Conservation (phyloP, 2,888 invertebrate species). For the Lithosia quadra region DNA sequence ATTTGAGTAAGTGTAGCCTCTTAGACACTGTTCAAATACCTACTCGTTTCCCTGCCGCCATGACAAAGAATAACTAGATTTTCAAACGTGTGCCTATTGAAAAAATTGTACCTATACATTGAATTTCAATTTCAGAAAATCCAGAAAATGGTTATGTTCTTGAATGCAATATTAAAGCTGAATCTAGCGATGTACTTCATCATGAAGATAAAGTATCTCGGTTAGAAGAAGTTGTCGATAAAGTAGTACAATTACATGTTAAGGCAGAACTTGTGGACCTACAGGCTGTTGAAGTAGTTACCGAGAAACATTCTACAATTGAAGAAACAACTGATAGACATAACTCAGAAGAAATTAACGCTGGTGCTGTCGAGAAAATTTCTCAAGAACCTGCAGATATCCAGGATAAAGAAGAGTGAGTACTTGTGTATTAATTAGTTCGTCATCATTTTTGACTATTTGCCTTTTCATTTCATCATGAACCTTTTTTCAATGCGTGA, state of each 20-base stretch:
- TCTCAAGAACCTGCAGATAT: constrained; percentile 15
- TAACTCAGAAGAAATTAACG: constrained; percentile 25
- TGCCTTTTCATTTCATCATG: too few species aligned
- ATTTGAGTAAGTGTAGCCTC: too few species aligned
- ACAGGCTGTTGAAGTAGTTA: constrained; percentile 20
- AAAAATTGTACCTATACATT: not conserved
- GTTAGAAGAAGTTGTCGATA: constrained; percentile 73
- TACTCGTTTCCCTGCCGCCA: too few species aligned
- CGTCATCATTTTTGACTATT: too few species aligned
- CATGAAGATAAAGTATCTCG: constrained; percentile 62
- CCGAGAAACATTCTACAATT: constrained; percentile 21
- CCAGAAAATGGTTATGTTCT: constrained; percentile 43
- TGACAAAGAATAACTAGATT: too few species aligned
- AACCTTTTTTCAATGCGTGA: too few species aligned
- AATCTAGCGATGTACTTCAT: constrained; percentile 28
- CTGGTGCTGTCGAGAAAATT: constrained; percentile 16
- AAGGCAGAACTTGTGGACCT: constrained; percentile 52
- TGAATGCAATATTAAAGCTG: constrained; percentile 33
- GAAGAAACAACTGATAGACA: constrained; percentile 26
- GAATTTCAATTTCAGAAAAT: constrained; percentile 47
- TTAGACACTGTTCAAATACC: too few species aligned
- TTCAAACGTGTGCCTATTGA: too few species aligned
- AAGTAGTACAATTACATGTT: constrained; percentile 61
- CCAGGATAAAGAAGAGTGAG: constrained; percentile 27
- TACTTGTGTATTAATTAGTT: not conserved